Evolutionary conservation across 2,113 vertebrate species (phyloP).

Genomic region (Camarhynchus parvulus): DNA sequence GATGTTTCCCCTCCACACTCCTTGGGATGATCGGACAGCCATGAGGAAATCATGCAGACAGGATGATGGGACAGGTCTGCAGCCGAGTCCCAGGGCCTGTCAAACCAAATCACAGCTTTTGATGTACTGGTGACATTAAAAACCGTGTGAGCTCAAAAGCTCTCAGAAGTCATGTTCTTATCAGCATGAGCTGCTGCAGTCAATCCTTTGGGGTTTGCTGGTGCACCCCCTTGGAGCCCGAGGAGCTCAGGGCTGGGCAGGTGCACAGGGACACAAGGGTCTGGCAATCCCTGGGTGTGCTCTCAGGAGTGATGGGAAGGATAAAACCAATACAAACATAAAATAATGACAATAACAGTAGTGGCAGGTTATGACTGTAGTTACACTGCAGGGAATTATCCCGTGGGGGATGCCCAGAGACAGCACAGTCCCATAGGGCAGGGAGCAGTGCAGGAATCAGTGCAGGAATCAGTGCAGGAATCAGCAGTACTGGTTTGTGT

Average conservation of each 20-base stretch:
- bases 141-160: not conserved
- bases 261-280: accelerated
- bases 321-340: not conserved
- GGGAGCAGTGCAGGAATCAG: not conserved
- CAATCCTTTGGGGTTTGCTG: not conserved
- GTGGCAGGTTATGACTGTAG: not conserved
- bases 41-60: not conserved
- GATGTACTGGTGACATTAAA: not conserved
- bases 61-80: not conserved
- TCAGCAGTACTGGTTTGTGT: not conserved
- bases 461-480: not conserved
- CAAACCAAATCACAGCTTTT: not conserved
- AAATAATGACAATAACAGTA: too few species aligned
- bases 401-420: not conserved
- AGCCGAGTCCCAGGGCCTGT: not conserved
- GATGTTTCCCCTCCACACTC: not conserved
- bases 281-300: not conserved
- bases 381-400: not conserved
- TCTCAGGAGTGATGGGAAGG: not conserved
- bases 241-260: not conserved
- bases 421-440: not conserved
- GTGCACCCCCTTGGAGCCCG: accelerated
- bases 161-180: not conserved
- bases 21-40: not conserved
- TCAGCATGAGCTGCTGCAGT: not conserved